Conservation (phyloP, 2,797 vertebrate genomes). For the Molossus molossus region DNA sequence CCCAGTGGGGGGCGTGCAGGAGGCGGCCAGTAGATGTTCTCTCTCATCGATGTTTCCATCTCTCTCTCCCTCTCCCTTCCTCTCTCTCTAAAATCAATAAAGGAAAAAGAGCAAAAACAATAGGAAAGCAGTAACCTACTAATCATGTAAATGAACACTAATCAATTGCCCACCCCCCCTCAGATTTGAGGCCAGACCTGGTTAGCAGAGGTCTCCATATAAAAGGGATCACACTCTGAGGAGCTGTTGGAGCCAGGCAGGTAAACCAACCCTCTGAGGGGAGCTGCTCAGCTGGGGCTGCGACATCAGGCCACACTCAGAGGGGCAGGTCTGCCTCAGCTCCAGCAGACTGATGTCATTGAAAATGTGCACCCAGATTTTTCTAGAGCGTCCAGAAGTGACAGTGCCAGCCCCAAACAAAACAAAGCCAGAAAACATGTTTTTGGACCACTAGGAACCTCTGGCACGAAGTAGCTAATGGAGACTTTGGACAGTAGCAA, state of each 20-base stretch:
- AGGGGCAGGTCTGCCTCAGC: background rate
- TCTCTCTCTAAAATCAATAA: too few relatives aligned
- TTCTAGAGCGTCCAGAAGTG: background rate
- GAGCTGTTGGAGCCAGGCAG: background rate
- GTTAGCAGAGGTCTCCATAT: background rate
- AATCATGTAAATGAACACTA: background rate
- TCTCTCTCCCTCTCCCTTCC: too few relatives aligned
- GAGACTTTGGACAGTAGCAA: background rate
- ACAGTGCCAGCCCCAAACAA: background rate
- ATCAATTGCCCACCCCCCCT: background rate
- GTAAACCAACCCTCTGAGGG: background rate
- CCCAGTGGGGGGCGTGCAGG: too few relatives aligned
- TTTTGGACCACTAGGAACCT: background rate
- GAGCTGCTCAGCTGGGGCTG: background rate
- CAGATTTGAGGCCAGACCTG: background rate
- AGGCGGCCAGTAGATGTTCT: too few relatives aligned
- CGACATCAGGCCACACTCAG: background rate
- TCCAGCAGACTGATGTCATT: background rate
- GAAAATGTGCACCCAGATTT: slow-evolving; percentile 13
- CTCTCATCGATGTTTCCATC: too few relatives aligned
- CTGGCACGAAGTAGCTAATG: background rate
- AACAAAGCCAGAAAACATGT: background rate
- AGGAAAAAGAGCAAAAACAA: background rate
- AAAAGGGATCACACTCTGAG: background rate
- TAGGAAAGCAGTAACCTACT: background rate